Evolutionary conservation across 1,140 invertebrate species (phyloP), one percentile per base, ranked within the genome.

Genomic region (Drosophila nigrodunni): DNA sequence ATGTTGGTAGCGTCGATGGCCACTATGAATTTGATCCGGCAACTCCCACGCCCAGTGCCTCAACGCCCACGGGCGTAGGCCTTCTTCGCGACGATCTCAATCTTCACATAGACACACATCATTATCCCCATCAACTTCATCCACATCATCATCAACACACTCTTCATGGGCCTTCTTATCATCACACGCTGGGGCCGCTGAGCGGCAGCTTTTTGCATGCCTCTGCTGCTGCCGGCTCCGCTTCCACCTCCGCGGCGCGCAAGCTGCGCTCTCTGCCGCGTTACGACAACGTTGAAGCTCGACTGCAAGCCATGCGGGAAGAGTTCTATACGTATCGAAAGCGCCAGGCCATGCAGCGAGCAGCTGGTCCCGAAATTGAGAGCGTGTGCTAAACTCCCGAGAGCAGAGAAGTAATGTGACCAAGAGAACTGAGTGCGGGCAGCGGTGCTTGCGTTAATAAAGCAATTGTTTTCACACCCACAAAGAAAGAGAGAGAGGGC

Each of bases 11-110:
- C 82, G 97, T 98, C 44, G 98, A 98, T 92, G 97, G 97, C 50
- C 98, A 98, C 92, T 99, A 98, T 93, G 98, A 98, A 93, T 98
- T 98, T 93, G 96, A 96, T 18, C 96, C 96, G 8, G 96, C 96
- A n/a, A 95, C 95, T 30, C 95, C 95, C 2, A 95, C 95, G 13
- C 94, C 94, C 0, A 95, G 95, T 2, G 94, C 94, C 39, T 93
- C 94, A 2, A 95, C 95, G 43, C 94, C 95, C 3, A 94, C 94
- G 50, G 77, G 74, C 10, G 52, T 79, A 13, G 92, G 94, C 39
- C 92, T 94, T 44, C 92, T 95, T n/a, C 80, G 91, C 55, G 91
- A 92, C 71, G 91, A 92, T 88, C 86, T 92, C 80, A 91, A 91
- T 21, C 70, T 92, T 46, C 82, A 92, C 58, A 87, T 92, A 55